phyloP scores from a whole-genome alignment of 2,888 invertebrate species.

The Zeuzera pyrina region DNA sequence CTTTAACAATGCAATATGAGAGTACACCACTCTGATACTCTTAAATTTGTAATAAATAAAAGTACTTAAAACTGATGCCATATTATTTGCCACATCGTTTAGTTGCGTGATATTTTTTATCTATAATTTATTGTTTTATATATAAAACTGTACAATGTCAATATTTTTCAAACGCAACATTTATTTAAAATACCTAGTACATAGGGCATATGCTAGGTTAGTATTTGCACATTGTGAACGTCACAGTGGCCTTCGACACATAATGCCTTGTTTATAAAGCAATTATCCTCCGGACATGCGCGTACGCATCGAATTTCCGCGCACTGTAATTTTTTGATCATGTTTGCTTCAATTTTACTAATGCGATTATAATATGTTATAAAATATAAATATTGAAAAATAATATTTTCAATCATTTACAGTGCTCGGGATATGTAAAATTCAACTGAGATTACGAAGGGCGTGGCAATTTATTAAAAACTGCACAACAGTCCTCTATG shows the following conservation, averaged over 20 bases:
- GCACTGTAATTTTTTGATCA: too few species aligned
- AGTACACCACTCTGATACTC: conserved; percentile 19
- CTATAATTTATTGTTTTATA: conserved; percentile 55
- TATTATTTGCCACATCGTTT: conserved; percentile 69
- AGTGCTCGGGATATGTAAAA: too few species aligned
- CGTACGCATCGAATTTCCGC: too few species aligned
- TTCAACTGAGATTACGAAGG: conserved; percentile 10
- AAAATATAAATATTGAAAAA: too few species aligned
- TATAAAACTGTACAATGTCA: conserved; percentile 46
- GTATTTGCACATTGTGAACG: conserved; percentile 56
- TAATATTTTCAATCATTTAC: too few species aligned
- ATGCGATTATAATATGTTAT: too few species aligned
- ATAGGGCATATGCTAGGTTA: conserved; percentile 55
- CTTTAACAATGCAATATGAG: conserved; percentile 31
- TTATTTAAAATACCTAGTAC: conserved; percentile 24
- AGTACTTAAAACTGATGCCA: conserved; percentile 71
- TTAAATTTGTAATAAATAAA: conserved; percentile 31
- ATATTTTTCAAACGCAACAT: conserved; percentile 35
- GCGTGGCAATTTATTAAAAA: conserved; percentile 39
- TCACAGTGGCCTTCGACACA: conserved; percentile 54
- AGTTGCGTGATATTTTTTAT: conserved; percentile 64
- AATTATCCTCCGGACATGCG: conserved; percentile 45
- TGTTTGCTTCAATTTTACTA: too few species aligned
- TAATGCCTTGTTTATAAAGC: conserved; percentile 56
- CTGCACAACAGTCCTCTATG: conserved; percentile 59